Evolutionary conservation across 2,113 vertebrate species (phyloP), one percentile per base, ranked within the genome.

Genomic region (Centropus bengalensis): DNA sequence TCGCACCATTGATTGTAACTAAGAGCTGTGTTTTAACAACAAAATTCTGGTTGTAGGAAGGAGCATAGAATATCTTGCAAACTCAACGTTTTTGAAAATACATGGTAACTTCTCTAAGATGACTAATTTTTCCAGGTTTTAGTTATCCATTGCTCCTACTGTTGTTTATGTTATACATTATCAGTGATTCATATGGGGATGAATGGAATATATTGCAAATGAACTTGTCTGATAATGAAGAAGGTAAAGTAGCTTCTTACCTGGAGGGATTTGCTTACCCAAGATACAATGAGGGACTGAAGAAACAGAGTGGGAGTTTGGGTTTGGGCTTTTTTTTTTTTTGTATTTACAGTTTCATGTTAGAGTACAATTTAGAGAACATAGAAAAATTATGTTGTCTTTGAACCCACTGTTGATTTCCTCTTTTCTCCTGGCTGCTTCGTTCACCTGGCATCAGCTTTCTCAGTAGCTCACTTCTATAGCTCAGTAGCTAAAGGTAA

Each of bases 111-210:
- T 94, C 51, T 90, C 20, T 62, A 79, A 75, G 69, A 49, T 88
- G 71, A 88, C 67, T 83, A 82, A 83, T 83, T 67, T 49, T 91
- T 82, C 44, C 23, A 95, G 17, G 17, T 83, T 91, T 94, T 86
- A 76, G 71, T 73, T 45, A 45, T 47, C 44, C 19, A 3, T 64
- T 75, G 23, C 14, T 80, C 58, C 59, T 75, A 58, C 64, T 87
- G 36, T 80, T 96, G 60, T 38, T 78, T 80, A 28, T 91, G 54
- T 55, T 81, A 52, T 18, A 21, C 0, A 3, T 30, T 83, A 60
- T 63, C 56, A 68, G 64, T 86, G 91, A 91, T 83, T 93, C 33
- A 63, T 63, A 23, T 22, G 49, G 73, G n/a, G 16, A 63, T 49
- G 78, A 79, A 52, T 60, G 38, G 79, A 87, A 83, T 55, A 59